Evolutionary conservation across 92 coral and sea anemone species (phyloP), one percentile per base, ranked within the genome.

Genomic region (Porites cylindrica): DNA sequence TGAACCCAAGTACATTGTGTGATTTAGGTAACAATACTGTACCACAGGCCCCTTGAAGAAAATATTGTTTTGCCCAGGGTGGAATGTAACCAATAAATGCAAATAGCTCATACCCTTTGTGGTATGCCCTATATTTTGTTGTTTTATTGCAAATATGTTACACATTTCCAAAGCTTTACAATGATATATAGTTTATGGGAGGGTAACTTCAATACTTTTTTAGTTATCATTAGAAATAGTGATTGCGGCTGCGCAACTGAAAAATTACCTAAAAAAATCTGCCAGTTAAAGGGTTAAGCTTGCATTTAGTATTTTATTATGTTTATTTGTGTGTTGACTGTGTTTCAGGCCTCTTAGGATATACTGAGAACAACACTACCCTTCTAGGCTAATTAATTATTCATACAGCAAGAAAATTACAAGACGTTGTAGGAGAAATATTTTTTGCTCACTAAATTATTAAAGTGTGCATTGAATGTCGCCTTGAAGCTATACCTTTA

Each of bases 111-210:
- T 67, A 82, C 61, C 67, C 77, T 82, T 69, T 82, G 86, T 82
- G 86, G 86, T 82, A 82, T 69, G 68, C 86, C 77, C 29, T 69
- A 69, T 82, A 13, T 69, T 69, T 23, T 23, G 86, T 82, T 82
- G 66, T 82, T 82, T 61, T 85, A 85, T 85, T 85, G 82, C 75
- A 63, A 66, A 75, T 85, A 29, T 85, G 81, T 85, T 85, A 75
- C 88, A 85, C 58, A 85, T 85, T 85, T 85, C 82, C 82, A 75
- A 75, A 76, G 88, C 88, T 85, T 74, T 85, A 85, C 70, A 77
- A 77, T 86, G 83, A 77, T 86, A 77, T 85, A 85, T 75, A 85
- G 82, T 85, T 85, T 85, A 85, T 75, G 89, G 89, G 88, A 73
- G 82, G 88, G 83, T 75, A 85, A 76, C 81, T 71, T 73, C 71